phyloP scores from a whole-genome alignment of 2,797 vertebrate genomes.

The Bradypodion pumilum region DNA sequence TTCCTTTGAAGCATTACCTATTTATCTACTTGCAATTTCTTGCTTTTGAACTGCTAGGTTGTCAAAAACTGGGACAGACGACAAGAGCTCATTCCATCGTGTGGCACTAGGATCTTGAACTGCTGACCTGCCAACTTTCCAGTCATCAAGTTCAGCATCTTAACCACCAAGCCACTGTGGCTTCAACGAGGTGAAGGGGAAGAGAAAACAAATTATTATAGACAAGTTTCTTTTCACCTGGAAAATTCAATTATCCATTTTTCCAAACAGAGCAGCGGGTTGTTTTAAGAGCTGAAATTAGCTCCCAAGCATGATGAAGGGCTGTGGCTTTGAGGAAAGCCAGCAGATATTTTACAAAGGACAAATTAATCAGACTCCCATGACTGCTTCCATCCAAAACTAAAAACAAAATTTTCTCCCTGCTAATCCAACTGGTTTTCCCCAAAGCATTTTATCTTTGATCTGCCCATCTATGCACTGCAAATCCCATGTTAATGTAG shows the following conservation, averaged over 20 bases:
- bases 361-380: background rate
- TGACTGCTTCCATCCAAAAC: background rate
- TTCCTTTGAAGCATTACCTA: no score
- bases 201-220: no score
- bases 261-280: background rate
- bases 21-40: no score
- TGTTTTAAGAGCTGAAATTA: background rate
- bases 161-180: no score
- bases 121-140: no score
- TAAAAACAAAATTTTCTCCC: background rate
- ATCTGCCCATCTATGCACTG: conserved; percentile 34
- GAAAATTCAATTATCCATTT: background rate
- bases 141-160: no score
- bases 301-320: background rate
- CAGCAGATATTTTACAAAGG: background rate
- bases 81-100: no score
- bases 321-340: background rate
- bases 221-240: background rate
- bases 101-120: no score
- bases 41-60: no score
- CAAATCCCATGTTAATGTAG: conserved; percentile 46
- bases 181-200: no score
- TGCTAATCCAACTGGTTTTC: background rate
- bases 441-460: conserved; percentile 22
- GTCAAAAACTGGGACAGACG: no score